Percentiles rank a stretch among this genome's conserved stretches.
phyloP scores from a whole-genome alignment of 1,140 invertebrate genomes.

The Cyclina sinensis region DNA sequence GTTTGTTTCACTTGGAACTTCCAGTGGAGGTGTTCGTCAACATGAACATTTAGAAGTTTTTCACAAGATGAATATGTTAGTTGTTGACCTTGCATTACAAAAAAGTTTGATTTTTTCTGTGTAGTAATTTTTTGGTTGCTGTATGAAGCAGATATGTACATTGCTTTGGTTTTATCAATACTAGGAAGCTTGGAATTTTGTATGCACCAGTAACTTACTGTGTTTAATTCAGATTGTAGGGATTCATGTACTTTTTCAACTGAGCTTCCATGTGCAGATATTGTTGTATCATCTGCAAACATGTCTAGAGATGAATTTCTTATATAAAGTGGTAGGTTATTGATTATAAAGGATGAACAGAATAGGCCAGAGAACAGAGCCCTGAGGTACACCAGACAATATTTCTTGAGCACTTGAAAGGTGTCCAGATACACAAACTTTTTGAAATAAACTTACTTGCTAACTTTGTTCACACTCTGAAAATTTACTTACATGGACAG shows the following conservation, averaged over 20 bases:
- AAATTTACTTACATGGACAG: too few species aligned
- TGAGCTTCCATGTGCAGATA: neutral
- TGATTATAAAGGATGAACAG: neutral
- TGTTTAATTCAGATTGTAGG: neutral
- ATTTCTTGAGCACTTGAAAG: neutral
- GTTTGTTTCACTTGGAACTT: too few species aligned
- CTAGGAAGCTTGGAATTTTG: neutral
- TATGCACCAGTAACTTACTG: neutral
- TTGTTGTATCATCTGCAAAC: conserved; percentile 14
- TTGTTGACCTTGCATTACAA: neutral
- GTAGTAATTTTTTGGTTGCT: neutral
- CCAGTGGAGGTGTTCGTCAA: too few species aligned
- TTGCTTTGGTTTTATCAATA: neutral
- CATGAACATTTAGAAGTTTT: too few species aligned
- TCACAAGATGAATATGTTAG: too few species aligned
- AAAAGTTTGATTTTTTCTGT: neutral
- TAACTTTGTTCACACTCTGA: too few species aligned
- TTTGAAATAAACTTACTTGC: too few species aligned
- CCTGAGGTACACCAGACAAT: neutral
- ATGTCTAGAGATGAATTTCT: neutral
- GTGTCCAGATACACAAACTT: neutral
- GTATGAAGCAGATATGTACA: too few species aligned
- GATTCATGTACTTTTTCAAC: neutral
- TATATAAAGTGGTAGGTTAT: neutral
- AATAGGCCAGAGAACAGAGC: neutral